These are phyloP conservation scores for Drosophila infuscata DNA, from an alignment of 2,888 invertebrate species.

Conservation along the genomic window DNA sequence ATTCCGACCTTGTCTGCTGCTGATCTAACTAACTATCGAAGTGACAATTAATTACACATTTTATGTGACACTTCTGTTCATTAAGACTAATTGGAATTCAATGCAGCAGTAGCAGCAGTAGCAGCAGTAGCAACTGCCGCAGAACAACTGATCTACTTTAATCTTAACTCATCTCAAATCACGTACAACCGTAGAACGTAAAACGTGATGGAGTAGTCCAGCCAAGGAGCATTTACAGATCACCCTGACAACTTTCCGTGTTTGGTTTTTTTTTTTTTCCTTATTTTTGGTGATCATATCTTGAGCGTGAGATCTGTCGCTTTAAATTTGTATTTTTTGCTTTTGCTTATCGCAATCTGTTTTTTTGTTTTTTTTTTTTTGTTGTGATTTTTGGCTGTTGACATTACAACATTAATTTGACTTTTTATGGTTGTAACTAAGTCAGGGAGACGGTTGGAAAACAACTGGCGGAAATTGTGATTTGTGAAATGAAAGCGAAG, in stretches of 20 bases:
- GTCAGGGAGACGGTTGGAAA: not conserved
- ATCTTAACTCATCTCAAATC: constrained; percentile 25
- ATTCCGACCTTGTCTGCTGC: not conserved
- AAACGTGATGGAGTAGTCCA: constrained; percentile 74
- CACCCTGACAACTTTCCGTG: constrained; percentile 16
- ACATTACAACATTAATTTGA: constrained; percentile 79
- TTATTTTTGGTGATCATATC: constrained; percentile 44
- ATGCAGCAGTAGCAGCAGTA: not conserved
- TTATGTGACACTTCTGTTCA: constrained; percentile 63
- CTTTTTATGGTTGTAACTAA: constrained; percentile 77
- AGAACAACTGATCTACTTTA: not conserved
- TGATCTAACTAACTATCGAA: constrained; percentile 28
- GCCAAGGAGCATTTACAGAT: constrained; percentile 20
- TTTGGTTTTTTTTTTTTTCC: not conserved
- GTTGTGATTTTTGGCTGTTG: constrained; percentile 36
- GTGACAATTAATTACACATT: constrained; percentile 73
- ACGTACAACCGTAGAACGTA: constrained; percentile 67
- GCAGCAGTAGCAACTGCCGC: constrained; percentile 11
- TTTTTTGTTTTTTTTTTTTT: not conserved
- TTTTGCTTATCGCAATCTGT: constrained; percentile 37
- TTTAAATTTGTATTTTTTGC: constrained; percentile 4
- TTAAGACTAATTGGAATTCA: constrained; percentile 73
- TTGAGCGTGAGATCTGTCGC: constrained; percentile 73
- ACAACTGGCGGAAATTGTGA: constrained; percentile 63
- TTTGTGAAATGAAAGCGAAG: constrained; percentile 62